These are phyloP conservation scores for Arenicola marina DNA, from an alignment of 2,888 invertebrate species.

Conservation along the genomic window DNA sequence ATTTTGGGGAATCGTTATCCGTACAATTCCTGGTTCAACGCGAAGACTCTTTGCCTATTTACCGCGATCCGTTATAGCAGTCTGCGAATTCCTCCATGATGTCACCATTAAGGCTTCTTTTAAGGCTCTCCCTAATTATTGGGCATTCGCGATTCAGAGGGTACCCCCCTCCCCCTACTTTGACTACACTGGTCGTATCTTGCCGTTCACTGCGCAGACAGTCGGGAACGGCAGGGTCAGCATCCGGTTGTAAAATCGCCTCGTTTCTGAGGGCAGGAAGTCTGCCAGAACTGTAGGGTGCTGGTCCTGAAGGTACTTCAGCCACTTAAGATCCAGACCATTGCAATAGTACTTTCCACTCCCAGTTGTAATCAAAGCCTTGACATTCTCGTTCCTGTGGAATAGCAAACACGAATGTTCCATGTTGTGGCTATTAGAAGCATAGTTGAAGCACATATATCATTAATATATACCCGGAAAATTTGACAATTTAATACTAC, in stretches of 20 bases:
- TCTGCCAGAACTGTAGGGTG: background rate
- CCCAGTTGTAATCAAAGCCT: slow-evolving; percentile 44
- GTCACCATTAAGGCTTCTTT: no score
- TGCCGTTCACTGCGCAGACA: slow-evolving; percentile 50
- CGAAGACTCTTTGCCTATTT: no score
- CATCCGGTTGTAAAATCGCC: slow-evolving; percentile 32
- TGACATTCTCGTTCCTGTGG: slow-evolving; percentile 25
- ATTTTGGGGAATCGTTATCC: no score
- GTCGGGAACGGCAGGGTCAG: slow-evolving; percentile 46
- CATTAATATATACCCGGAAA: background rate
- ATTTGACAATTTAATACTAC: no score
- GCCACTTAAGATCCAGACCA: slow-evolving; percentile 44
- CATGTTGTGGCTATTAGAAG: background rate
- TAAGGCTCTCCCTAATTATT: no score
- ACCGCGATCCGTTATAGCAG: no score
- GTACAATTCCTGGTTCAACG: no score
- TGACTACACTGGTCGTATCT: no score
- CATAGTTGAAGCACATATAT: background rate
- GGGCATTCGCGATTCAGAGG: no score
- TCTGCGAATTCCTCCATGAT: no score
- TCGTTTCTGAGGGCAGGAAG: background rate
- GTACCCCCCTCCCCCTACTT: no score
- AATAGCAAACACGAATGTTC: no score
- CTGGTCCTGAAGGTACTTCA: background rate
- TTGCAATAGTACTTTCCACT: slow-evolving; percentile 48